Conservation (phyloP, 2,113 vertebrate species). For the Gallinago media region DNA sequence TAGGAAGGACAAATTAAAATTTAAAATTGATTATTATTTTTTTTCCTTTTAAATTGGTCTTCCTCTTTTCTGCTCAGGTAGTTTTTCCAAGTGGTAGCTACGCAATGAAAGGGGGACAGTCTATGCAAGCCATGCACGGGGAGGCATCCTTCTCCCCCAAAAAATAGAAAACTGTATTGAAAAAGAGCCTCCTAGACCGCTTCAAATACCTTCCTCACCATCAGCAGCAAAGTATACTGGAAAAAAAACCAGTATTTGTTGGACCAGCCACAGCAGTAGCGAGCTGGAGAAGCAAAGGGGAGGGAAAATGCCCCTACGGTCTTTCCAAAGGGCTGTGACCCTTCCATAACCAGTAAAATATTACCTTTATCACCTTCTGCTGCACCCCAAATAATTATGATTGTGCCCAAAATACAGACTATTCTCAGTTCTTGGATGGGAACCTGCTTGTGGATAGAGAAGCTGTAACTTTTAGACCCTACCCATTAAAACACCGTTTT, state of each 20-base stretch:
- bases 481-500: neutral
- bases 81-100: conserved; percentile 26
- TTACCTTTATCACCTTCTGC: neutral
- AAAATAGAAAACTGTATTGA: neutral
- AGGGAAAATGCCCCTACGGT: neutral
- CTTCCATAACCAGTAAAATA: neutral
- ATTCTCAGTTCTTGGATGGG: neutral
- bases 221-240: conserved; percentile 34
- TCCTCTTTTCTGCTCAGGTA: neutral
- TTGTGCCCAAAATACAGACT: neutral
- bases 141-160: neutral
- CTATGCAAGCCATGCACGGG: neutral
- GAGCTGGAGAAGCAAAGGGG: neutral
- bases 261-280: neutral
- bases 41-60: neutral
- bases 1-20: conserved; percentile 35
- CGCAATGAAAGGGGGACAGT: neutral
- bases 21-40: neutral
- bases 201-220: conserved; percentile 7
- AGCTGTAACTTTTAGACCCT: neutral
- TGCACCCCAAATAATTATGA: neutral
- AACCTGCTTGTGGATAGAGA: neutral
- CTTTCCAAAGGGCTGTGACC: neutral
- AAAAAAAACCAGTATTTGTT: neutral
- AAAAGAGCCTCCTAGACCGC: neutral